phyloP scores from a whole-genome alignment of 2,113 vertebrate species.

The Morphnarchus princeps region DNA sequence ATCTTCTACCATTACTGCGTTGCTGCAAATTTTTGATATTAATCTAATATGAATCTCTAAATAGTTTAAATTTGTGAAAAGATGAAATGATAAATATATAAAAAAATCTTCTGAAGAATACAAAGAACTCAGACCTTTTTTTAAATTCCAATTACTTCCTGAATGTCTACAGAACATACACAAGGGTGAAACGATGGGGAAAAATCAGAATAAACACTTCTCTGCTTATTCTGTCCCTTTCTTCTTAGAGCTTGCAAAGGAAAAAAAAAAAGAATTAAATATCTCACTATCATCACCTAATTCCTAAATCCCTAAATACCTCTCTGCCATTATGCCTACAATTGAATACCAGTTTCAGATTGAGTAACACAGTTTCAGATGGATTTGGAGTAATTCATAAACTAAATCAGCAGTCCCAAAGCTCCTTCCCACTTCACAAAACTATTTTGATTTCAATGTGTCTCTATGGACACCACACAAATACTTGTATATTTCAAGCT shows the following conservation, averaged over 20 bases:
- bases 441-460: not conserved
- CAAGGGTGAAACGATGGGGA: not conserved
- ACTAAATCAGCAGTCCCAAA: not conserved
- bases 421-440: not conserved
- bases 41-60: not conserved
- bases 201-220: not conserved
- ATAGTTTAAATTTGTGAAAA: not conserved
- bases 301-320: not conserved
- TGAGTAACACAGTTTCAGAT: not conserved
- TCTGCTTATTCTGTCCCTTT: not conserved
- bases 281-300: not conserved
- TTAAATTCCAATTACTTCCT: not conserved
- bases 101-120: not conserved
- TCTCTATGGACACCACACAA: not conserved
- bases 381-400: not conserved
- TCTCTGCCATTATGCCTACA: not conserved
- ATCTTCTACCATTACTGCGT: not conserved
- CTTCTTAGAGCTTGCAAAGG: not conserved
- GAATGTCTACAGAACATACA: not conserved
- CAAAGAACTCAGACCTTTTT: not conserved
- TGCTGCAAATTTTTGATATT: not conserved
- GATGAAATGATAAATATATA: not conserved
- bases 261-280: not conserved
- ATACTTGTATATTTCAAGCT: not conserved
- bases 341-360: not conserved